Evolutionary conservation across 2,888 invertebrate genomes (phyloP).

Genomic region (Campopleginae sp.): DNA sequence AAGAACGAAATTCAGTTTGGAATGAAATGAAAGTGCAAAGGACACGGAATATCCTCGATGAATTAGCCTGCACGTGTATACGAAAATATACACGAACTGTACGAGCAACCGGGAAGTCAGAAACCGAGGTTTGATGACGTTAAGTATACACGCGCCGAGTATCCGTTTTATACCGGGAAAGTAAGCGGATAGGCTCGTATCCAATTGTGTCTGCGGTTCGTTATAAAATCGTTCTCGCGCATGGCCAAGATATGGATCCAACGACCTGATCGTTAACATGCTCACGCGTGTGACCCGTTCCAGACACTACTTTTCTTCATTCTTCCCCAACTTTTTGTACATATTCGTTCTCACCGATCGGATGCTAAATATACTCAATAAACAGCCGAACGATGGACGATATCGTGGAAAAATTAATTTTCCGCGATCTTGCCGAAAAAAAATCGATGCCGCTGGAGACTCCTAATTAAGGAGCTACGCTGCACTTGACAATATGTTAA

Average conservation of each 20-base stretch:
- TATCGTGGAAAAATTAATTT: not conserved
- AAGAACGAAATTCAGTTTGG: not conserved
- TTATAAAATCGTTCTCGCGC: conserved; percentile 25
- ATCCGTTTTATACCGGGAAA: conserved; percentile 43
- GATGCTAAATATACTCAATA: conserved; percentile 2
- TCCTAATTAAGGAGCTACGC: no score
- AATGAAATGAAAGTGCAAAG: not conserved
- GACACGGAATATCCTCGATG: not conserved
- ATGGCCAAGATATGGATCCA: not conserved
- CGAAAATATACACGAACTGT: not conserved
- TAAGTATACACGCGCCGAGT: conserved; percentile 26
- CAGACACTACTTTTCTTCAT: no score
- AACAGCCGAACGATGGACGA: conserved; percentile 1
- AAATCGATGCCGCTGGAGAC: not conserved
- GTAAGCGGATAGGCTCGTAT: conserved; percentile 59
- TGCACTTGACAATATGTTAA: no score
- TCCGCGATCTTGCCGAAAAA: not conserved
- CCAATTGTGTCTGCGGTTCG: conserved; percentile 60
- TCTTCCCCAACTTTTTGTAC: no score
- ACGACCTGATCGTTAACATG: not conserved
- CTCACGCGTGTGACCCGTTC: not conserved
- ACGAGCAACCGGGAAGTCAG: conserved; percentile 1
- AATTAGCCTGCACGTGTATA: not conserved
- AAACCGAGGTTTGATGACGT: conserved; percentile 9
- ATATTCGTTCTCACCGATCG: no score